Conservation (phyloP, 2,113 vertebrate species). For the Peucedramus taeniatus region DNA sequence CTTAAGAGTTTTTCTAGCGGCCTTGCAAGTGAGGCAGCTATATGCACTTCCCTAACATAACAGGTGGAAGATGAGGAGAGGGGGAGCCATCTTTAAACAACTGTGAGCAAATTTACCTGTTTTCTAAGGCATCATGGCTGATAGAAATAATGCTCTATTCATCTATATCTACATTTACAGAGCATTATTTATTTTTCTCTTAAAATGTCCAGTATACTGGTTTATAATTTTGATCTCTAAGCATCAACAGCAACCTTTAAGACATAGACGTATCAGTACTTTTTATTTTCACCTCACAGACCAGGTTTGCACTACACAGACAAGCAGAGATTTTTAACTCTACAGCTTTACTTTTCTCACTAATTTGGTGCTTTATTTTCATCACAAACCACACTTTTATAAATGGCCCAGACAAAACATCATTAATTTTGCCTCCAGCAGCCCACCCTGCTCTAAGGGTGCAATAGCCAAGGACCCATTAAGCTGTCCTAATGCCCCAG, state of each 20-base stretch:
- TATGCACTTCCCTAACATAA: neutral
- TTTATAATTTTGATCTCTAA: neutral
- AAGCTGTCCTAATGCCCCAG: neutral
- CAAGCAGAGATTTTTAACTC: neutral
- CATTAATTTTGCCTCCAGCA: neutral
- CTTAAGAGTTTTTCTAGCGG: neutral
- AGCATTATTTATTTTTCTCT: neutral
- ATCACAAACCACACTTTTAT: neutral
- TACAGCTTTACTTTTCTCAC: neutral
- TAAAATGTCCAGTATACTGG: neutral
- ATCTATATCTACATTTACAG: neutral
- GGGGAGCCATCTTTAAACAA: neutral
- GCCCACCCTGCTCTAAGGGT: neutral
- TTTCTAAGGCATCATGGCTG: neutral
- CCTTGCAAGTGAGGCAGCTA: accelerated
- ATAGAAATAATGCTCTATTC: neutral
- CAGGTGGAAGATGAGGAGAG: neutral
- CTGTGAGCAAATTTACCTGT: neutral
- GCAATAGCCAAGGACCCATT: neutral
- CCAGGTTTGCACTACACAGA: neutral
- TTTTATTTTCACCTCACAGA: neutral
- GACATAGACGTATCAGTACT: neutral
- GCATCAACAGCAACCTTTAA: neutral
- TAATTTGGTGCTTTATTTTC: neutral
- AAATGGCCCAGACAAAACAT: neutral